Base-by-base conservation (phyloP, 2,113 vertebrate species). In the Pteruthius melanotis region DNA sequence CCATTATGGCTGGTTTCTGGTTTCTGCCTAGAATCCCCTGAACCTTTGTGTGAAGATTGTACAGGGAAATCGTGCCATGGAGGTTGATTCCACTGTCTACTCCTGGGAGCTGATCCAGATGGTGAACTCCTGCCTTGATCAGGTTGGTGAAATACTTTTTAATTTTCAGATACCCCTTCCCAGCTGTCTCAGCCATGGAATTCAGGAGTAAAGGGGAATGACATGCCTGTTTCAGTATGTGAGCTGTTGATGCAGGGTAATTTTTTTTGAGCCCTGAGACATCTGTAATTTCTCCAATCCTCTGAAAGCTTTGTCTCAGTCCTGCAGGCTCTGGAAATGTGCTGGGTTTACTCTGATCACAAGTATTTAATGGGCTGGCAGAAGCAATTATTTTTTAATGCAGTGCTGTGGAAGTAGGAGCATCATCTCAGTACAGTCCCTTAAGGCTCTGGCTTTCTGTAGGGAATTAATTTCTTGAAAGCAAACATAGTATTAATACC, bases 41-140 rank as follows among this genome's bases (percentile, higher is more conserved):
- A 99, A 99, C 95, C 98, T 99, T 52, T 99, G 99, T 97, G 99
- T 99, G 94, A 99, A 99, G 98, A 99, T 99, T 77, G 99, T 99
- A 45, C 99, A 99, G 94, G 99, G 99, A 75, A 99, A 99, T 97
- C 99, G 99, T 27, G 99, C 99, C 52, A 99, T 99, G 99, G 99
- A 99, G 66, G 98, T 99, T 88, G 99, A 99, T 97, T 98, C 99
- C 1, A 98, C 98, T 72, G 96, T 98, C 64, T 99, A 99, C 94
- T 99, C 99, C 20, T 21, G 98, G 75, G 99, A 98, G 20, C 70
- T 99, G 94, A 99, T 99, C 94, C 98, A 99, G 63, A 98, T 99
- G 97, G 99, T 99, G 59, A 99, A 99, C 31, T 97, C 98, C 27
- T 99, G 99, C 93, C 98, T 99, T 21, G 98, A 99, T 97, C 99